Conservation (phyloP, 1,140 invertebrate genomes). For the Protaetia brevitarsis region DNA sequence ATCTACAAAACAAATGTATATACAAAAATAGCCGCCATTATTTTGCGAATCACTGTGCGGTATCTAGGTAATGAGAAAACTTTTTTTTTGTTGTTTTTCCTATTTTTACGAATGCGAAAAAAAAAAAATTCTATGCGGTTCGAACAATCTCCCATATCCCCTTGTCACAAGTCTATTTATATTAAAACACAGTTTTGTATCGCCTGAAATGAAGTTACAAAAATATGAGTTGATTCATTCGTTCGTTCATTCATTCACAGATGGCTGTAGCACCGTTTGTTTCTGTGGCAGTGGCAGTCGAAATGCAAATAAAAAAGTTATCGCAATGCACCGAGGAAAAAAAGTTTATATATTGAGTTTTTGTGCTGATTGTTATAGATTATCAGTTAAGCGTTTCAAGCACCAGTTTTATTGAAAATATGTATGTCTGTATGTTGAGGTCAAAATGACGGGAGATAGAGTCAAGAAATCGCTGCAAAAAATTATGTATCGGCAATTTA, state of each 20-base stretch:
- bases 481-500: too few species aligned
- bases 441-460: too few species aligned
- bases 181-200: neutral
- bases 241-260: neutral
- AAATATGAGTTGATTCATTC: neutral
- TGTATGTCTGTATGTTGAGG: too few species aligned
- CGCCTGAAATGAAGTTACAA: neutral
- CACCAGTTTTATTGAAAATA: too few species aligned
- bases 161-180: neutral
- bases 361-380: too few species aligned
- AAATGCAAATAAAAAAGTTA: too few species aligned
- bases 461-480: too few species aligned
- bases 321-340: too few species aligned
- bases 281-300: too few species aligned
- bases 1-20: neutral
- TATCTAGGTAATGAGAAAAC: conserved; percentile 5
- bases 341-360: too few species aligned
- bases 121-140: neutral
- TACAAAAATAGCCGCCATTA: conserved; percentile 1
- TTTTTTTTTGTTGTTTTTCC: neutral
- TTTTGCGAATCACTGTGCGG: neutral
- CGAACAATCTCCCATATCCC: too few species aligned
- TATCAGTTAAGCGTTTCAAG: too few species aligned
- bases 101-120: neutral
- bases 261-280: neutral